Percentiles rank a stretch among this genome's conserved stretches.
Conservation (phyloP, 2,888 invertebrate genomes). For the Elaeidobius kamerunicus region DNA sequence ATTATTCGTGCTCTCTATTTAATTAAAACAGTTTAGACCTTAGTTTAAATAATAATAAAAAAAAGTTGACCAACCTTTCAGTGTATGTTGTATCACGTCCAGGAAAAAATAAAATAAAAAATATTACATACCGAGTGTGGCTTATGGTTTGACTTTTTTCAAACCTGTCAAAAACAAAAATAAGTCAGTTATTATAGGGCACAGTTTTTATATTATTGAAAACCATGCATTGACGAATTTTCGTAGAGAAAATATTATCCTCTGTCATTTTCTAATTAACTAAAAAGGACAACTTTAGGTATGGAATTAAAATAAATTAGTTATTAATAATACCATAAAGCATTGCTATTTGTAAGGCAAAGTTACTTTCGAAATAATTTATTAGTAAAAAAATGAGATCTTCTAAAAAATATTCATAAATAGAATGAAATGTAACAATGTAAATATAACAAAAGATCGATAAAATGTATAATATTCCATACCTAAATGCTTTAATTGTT, state of each 20-base stretch:
- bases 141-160: constrained; percentile 31
- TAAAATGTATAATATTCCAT: neutral
- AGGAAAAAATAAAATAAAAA: constrained; percentile 27
- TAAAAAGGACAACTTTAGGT: constrained; percentile 8
- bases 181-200: constrained; percentile 20
- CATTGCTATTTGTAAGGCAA: too few relatives aligned
- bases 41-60: constrained; percentile 35
- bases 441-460: neutral
- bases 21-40: constrained; percentile 25
- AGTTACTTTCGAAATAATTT: too few relatives aligned
- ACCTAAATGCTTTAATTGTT: neutral
- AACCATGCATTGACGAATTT: constrained; percentile 15
- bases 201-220: constrained; percentile 15
- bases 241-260: neutral
- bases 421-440: too few relatives aligned
- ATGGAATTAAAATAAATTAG: neutral
- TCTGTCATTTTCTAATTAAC: constrained; percentile 7
- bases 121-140: constrained; percentile 41
- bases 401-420: too few relatives aligned
- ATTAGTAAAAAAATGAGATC: too few relatives aligned
- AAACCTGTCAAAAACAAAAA: constrained; percentile 48
- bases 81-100: constrained; percentile 21
- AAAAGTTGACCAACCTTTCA: constrained; percentile 29
- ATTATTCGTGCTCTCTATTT: constrained; percentile 24
- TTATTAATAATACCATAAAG: neutral